Evolutionary conservation across 2,888 invertebrate species (phyloP).

Genomic region (Strigamia transsilvanica): DNA sequence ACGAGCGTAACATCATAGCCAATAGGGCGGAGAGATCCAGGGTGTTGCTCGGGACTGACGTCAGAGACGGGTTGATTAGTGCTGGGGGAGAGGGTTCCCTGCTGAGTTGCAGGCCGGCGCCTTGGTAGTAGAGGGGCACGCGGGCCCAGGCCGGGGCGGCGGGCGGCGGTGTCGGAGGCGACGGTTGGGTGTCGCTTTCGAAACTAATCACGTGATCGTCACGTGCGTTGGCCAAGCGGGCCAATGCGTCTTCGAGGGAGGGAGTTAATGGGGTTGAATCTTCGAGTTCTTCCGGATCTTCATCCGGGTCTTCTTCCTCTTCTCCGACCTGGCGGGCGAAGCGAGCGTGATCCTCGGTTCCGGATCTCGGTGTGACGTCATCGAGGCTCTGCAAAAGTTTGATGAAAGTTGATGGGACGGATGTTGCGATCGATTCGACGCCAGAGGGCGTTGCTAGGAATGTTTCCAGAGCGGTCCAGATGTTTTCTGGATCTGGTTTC

Average conservation of each 20-base stretch:
- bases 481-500: not conserved
- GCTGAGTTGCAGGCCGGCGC: conserved; percentile 29
- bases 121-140: conserved; percentile 48
- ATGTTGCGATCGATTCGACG: not conserved
- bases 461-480: conserved; percentile 14
- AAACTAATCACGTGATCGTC: conserved; percentile 35
- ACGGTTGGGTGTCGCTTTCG: not conserved
- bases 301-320: not conserved
- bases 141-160: not conserved
- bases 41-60: not conserved
- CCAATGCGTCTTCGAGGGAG: not conserved
- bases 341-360: not conserved
- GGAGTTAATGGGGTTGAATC: not conserved
- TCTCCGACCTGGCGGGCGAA: not conserved
- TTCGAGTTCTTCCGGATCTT: conserved; percentile 24
- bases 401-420: not conserved
- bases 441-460: not conserved
- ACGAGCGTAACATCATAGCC: conserved; percentile 1
- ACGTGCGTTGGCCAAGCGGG: not conserved
- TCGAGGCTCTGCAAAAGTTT: conserved; percentile 6
- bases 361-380: not conserved
- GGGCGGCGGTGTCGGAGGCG: not conserved
- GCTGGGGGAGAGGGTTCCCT: conserved; percentile 14
- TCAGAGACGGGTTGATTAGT: not conserved
- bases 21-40: conserved; percentile 10